phyloP scores from a whole-genome alignment of 2,797 vertebrate species.

The Cossypha caffra region DNA sequence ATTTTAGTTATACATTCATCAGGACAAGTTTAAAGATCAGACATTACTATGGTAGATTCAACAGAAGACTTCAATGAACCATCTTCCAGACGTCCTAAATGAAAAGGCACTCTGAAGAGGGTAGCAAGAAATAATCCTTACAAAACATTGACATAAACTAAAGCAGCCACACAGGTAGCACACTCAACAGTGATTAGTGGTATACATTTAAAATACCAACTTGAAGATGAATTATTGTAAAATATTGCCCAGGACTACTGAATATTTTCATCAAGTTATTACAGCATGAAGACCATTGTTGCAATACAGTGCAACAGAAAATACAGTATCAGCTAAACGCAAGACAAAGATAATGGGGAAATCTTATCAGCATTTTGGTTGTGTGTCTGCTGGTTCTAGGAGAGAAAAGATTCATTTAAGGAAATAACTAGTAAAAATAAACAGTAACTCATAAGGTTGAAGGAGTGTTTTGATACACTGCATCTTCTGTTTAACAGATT shows the following conservation, averaged over 20 bases:
- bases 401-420: background rate
- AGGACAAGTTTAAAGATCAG: conserved; percentile 56
- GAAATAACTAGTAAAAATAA: background rate
- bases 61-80: conserved; percentile 42
- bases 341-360: background rate
- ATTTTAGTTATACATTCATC: conserved; percentile 74
- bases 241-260: conserved; percentile 12
- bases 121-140: conserved; percentile 34
- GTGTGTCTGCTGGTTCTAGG: background rate
- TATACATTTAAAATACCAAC: background rate
- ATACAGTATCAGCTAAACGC: background rate
- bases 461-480: background rate
- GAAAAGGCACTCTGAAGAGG: conserved; percentile 69
- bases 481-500: background rate
- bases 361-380: background rate
- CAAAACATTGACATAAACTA: conserved; percentile 3
- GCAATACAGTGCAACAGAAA: background rate
- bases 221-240: conserved; percentile 4
- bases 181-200: background rate
- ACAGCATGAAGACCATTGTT: background rate
- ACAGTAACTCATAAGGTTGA: background rate
- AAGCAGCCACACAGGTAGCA: background rate
- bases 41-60: conserved; percentile 29
- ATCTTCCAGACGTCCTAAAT: conserved; percentile 57
- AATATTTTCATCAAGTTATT: background rate